Percentiles rank a stretch among this genome's conserved stretches.
Conservation (phyloP, 2,797 vertebrate species). For the Lepilemur ruficaudatus region DNA sequence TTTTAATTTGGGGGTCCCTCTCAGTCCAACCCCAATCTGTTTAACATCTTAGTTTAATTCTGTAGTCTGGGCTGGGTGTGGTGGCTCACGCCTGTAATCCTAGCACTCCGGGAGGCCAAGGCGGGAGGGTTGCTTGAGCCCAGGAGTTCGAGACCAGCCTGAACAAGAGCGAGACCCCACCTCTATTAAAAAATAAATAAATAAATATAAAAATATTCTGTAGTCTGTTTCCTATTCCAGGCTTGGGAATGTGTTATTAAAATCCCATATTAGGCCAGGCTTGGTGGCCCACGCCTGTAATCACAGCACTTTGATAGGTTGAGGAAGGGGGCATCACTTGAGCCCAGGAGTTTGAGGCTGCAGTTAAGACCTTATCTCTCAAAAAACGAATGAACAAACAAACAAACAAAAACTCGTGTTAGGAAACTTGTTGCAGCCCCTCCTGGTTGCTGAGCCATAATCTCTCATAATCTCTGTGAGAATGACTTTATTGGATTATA, state of each 20-base stretch:
- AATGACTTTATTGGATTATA: slow-evolving; percentile 54
- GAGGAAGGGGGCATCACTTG: background rate
- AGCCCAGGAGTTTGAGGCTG: background rate
- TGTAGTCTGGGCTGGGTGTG: background rate
- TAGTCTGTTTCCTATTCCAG: slow-evolving; percentile 26
- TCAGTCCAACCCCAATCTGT: background rate
- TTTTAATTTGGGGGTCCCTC: slow-evolving; percentile 14
- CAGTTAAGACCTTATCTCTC: background rate
- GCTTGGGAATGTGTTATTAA: background rate
- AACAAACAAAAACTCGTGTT: background rate
- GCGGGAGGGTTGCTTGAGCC: no score
- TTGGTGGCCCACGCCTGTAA: background rate
- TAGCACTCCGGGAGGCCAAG: no score
- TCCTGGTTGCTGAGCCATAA: background rate
- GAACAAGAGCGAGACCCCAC: no score
- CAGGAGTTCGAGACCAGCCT: no score
- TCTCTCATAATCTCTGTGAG: slow-evolving; percentile 5
- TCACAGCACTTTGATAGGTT: background rate
- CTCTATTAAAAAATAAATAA: no score
- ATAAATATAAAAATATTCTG: background rate
- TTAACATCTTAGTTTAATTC: slow-evolving; percentile 50
- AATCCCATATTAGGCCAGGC: background rate
- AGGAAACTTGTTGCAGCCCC: background rate
- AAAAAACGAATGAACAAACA: background rate
- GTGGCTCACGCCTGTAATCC: no score